phyloP scores from a whole-genome alignment of 2,888 invertebrate genomes.

The Sminthurides aquaticus region DNA sequence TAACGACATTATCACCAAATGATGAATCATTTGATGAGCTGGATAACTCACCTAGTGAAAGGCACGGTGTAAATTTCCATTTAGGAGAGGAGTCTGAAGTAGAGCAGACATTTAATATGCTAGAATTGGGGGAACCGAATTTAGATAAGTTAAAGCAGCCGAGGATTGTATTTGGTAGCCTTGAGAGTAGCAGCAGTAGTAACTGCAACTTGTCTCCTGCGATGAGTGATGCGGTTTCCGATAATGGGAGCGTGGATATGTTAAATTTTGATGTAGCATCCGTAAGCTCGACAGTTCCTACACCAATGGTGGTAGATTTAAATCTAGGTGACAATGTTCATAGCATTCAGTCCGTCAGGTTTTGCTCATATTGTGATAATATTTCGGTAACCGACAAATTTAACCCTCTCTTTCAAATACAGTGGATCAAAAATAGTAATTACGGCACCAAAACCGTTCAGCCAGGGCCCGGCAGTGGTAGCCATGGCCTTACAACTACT shows the following conservation, averaged over 20 bases:
- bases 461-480: background rate
- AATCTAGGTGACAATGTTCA: background rate
- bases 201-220: constrained; percentile 10
- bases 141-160: constrained; percentile 21
- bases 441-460: background rate
- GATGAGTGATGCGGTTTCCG: constrained; percentile 10
- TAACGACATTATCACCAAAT: background rate
- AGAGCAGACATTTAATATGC: constrained; percentile 24
- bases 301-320: constrained; percentile 8
- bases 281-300: background rate
- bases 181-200: constrained; percentile 6
- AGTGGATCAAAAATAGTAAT: constrained; percentile 21
- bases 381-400: constrained; percentile 22
- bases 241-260: constrained; percentile 7
- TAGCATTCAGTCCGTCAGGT: constrained; percentile 5
- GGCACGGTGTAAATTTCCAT: constrained; percentile 21
- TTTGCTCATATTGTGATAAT: constrained; percentile 26
- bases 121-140: constrained; percentile 24
- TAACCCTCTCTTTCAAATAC: constrained; percentile 26
- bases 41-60: background rate
- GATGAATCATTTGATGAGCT: constrained; percentile 16
- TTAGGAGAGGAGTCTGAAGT: constrained; percentile 24
- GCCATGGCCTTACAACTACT: background rate
- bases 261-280: background rate
- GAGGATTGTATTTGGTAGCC: background rate